phyloP scores from a whole-genome alignment of 2,113 vertebrate genomes.

The Axis porcinus region DNA sequence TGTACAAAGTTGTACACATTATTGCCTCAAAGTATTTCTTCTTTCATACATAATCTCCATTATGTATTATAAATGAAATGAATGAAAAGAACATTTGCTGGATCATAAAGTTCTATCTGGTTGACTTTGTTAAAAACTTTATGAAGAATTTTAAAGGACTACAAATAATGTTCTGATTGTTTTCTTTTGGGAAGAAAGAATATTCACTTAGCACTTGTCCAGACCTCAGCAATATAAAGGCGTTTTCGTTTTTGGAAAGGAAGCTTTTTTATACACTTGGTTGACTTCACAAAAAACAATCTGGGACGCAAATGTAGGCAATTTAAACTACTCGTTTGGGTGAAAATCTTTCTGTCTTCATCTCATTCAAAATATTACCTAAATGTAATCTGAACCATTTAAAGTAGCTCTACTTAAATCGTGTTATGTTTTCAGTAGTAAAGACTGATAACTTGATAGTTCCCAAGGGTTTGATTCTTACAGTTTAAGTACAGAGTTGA shows the following conservation, averaged over 20 bases:
- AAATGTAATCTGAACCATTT: slow-evolving; percentile 77
- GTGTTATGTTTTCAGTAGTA: slow-evolving; percentile 79
- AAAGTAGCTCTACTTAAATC: slow-evolving; percentile 74
- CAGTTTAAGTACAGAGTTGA: slow-evolving; percentile 76
- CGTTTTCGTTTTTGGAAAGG: slow-evolving; percentile 34
- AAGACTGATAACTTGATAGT: slow-evolving; percentile 82
- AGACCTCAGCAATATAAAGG: neutral
- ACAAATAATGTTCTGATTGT: neutral
- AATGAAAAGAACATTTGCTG: slow-evolving; percentile 32
- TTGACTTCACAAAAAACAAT: slow-evolving; percentile 20
- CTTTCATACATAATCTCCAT: neutral
- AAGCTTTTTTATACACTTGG: slow-evolving; percentile 56
- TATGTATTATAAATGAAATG: neutral
- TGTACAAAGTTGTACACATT: neutral
- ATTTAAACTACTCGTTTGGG: slow-evolving; percentile 51
- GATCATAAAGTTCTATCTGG: neutral
- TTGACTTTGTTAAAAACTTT: slow-evolving; percentile 25
- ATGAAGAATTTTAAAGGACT: neutral
- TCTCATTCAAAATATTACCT: slow-evolving; percentile 70
- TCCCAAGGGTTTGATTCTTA: slow-evolving; percentile 76
- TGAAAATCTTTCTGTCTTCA: slow-evolving; percentile 71
- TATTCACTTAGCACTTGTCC: slow-evolving; percentile 28
- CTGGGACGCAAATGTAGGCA: slow-evolving; percentile 47
- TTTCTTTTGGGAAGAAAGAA: slow-evolving; percentile 17
- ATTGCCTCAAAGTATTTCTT: neutral